Evolutionary conservation across 1,140 invertebrate species (phyloP), one percentile per base, ranked within the genome.

Genomic region (Eriocheir sinensis): DNA sequence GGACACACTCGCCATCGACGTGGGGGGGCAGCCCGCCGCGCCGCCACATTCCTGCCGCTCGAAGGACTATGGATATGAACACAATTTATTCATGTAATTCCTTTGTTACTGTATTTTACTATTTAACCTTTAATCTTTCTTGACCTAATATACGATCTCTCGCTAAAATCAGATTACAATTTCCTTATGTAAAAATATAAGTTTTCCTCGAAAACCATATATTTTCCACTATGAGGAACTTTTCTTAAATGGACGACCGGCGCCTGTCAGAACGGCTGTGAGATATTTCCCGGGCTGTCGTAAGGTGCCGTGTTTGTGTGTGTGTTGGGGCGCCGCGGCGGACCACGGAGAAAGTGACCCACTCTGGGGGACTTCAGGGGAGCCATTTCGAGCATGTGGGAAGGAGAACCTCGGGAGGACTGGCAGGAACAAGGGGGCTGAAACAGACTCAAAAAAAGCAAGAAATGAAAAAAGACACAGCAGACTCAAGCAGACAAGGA

Each of bases 51-150:
- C 93, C 93, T 94, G 30, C 53, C 72, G 36, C 93, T 86, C 89
- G 44, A 86, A 91, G 79, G 80, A 72, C 80, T 91, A 85, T 91
- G 72, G 89, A 88, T 94, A 94, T 94, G 79, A 94, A 41, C 44
- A 91, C 79, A 41, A 91, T 85, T 86, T 94, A 94, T 94, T 94
- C 85, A 79, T 94, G 88, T 90, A 90, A 86, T 94, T 94, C 40
- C 48, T 81, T 94, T 94, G 81, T 88, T 91, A 91, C 30, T 91
- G 40, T 85, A 41, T 36, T 91, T 60, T 94, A 44, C 30, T 41
- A 53, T 93, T 93, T 86, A 38, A 34, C 44, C 81, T 85, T 93
- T 36, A 85, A 79, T 53, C 41, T 79, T 86, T 40, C 32, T 30
- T 53, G 44, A 81, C 60, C 3, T 48, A 91, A 72, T n/a, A 72